Base-by-base conservation (phyloP, 2,113 vertebrate genomes). In the Antennarius striatus region DNA sequence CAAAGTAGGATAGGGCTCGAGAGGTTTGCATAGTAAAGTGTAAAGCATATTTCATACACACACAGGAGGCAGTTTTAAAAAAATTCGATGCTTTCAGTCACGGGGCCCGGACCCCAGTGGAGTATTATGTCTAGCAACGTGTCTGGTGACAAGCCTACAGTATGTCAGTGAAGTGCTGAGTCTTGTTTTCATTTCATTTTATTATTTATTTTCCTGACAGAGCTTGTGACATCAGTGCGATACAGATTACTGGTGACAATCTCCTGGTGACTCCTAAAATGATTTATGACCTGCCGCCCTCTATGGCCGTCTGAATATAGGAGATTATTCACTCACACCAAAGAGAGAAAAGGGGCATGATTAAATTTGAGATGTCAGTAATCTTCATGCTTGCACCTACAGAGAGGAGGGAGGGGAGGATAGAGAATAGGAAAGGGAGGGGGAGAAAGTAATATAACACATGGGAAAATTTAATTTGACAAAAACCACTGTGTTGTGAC, bases 361-460 rank as follows among this genome's bases (percentile, higher is more conserved):
- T 76, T 79, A 63, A 70, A 77, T 77, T 10, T 74, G 57, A 82
- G 57, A 73, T 66, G 65, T 56, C 39, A 58, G 32, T 75, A 77
- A 77, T 65, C 73, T 68, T 66, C 45, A 28, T 36, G 51, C 52
- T n/a, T 57, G 53, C 56, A 78, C 75, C 63, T 80, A 58, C 52
- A 71, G 14, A n/a, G 57, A 64, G 40, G 8, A 30, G 52, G 54
- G 16, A 1, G 48, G 17, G 3, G 32, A 55, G 55, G 7, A 8
- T 45, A 22, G 46, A 16, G 32, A 36, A 16, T 8, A 62, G 22
- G 72, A 6, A 15, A 50, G 15, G 32, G 5, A n/a, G 56, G 32
- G 3, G n/a, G 4, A 36, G 32, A 36, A 36, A 36, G 32, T 7
- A 36, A 36, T 36, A 36, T 36, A 36, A 29, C 47, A 30, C 54